Percentiles rank a stretch among this genome's conserved stretches.
These are phyloP conservation scores for Gadus macrocephalus DNA, from an alignment of 2,113 vertebrate species.

Conservation along the genomic window DNA sequence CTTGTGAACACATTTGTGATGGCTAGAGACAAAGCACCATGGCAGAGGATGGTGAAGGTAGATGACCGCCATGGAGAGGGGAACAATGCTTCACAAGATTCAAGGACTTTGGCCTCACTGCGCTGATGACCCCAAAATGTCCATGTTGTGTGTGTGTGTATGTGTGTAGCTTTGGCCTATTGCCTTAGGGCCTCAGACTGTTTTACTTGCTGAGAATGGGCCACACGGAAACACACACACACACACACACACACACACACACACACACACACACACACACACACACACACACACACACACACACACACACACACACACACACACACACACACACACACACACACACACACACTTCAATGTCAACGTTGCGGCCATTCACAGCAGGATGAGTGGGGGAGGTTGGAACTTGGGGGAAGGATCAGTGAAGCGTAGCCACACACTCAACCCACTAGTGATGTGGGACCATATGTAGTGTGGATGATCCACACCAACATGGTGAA, in stretches of 20 bases:
- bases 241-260: constrained; percentile 18
- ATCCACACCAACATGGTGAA: no score
- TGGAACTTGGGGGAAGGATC: no score
- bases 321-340: constrained; percentile 20
- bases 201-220: constrained; percentile 21
- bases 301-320: constrained; percentile 32
- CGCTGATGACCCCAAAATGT: constrained; percentile 51
- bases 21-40: no score
- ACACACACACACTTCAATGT: constrained; percentile 37
- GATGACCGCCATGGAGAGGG: no score
- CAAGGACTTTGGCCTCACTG: background rate
- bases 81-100: no score
- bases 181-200: constrained; percentile 44
- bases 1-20: no score
- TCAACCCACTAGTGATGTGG: no score
- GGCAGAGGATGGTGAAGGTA: no score
- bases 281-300: no score
- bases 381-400: constrained; percentile 7
- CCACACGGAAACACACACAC: constrained; percentile 34
- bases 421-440: no score
- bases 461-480: no score
- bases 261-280: constrained; percentile 21
- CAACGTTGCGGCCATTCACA: constrained; percentile 16
- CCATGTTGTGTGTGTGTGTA: constrained; percentile 22
- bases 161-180: background rate